A percentile compares a stretch with the other conserved stretches of the same genome.
Conservation (phyloP, 2,113 vertebrate species). For the Quiscalus mexicanus region DNA sequence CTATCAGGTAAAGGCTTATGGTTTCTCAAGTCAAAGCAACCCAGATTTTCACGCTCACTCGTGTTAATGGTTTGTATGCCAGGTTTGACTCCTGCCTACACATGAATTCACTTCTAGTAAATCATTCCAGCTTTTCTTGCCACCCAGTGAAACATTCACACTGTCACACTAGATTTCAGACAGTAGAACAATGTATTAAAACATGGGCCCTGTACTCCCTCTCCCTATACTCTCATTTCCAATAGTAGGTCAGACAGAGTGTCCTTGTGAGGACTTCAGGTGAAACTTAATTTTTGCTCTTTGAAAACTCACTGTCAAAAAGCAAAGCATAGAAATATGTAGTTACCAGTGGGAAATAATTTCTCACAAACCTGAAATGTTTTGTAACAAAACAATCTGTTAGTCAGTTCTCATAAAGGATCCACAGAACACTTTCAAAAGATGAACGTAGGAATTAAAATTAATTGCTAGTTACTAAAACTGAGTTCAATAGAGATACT, state of each 20-base stretch:
- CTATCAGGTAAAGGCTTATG: neutral
- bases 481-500: neutral
- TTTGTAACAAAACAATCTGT: neutral
- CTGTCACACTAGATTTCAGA: neutral
- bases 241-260: neutral
- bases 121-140: neutral
- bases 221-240: neutral
- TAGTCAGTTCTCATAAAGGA: neutral
- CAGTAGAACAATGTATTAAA: neutral
- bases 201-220: neutral
- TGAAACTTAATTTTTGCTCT: neutral
- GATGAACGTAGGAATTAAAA: neutral
- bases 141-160: neutral
- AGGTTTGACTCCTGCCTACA: neutral
- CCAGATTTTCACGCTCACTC: fast-evolving
- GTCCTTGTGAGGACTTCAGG: neutral
- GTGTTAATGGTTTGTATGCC: neutral
- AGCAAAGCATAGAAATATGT: fast-evolving
- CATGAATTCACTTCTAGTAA: neutral
- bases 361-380: neutral
- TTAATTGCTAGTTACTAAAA: neutral
- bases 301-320: neutral
- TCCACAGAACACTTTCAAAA: neutral
- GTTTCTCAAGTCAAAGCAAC: neutral
- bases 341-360: neutral